Conservation (phyloP, 2,797 vertebrate species). For the Squalus acanthias region DNA sequence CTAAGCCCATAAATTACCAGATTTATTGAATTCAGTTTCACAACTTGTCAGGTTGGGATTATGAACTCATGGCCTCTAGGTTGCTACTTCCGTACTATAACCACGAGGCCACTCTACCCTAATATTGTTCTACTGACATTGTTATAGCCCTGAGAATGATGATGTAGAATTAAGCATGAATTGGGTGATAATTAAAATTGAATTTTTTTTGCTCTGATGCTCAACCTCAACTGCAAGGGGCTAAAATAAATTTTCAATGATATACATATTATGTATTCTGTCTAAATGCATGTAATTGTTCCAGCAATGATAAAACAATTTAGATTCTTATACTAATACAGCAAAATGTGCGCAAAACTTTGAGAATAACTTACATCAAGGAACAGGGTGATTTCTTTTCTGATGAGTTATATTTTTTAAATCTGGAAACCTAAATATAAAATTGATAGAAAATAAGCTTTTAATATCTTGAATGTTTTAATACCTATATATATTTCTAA, state of each 20-base stretch:
- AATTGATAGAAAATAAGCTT: not conserved
- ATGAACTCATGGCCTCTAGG: not conserved
- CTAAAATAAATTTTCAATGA: not conserved
- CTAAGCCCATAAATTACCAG: not conserved
- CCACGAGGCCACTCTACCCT: not conserved
- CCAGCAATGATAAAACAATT: not conserved
- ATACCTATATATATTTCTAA: not conserved
- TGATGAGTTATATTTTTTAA: not conserved
- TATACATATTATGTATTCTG: not conserved
- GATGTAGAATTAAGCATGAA: not conserved
- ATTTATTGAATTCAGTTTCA: not conserved
- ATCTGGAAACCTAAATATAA: not conserved
- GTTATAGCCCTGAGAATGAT: not conserved
- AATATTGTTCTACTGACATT: not conserved
- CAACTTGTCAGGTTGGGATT: not conserved
- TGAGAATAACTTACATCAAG: not conserved
- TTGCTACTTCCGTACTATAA: not conserved
- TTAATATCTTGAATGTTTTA: not conserved
- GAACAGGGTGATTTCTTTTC: not conserved
- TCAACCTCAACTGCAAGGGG: not conserved
- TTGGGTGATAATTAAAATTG: not conserved
- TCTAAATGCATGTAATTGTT: not conserved
- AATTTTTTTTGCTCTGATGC: not conserved
- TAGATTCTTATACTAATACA: not conserved
- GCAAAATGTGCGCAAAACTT: not conserved